These are phyloP conservation scores for Limnephilus lunatus DNA, from an alignment of 2,888 invertebrate species.

Conservation along the genomic window DNA sequence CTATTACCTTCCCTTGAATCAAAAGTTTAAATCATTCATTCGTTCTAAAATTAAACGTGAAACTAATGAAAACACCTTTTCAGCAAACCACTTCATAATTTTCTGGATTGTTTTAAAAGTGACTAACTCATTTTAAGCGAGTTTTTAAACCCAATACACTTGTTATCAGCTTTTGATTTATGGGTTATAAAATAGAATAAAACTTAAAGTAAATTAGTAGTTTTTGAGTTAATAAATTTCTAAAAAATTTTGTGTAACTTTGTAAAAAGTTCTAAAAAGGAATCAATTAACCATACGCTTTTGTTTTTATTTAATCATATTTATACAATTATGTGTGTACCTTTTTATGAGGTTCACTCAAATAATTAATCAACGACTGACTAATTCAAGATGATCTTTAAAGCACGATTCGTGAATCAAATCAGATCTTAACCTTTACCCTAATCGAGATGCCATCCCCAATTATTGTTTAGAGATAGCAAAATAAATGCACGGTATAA, in stretches of 20 bases:
- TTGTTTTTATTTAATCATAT: not conserved
- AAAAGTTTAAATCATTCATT: not conserved
- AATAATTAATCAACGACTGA: not conserved
- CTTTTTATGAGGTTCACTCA: not conserved
- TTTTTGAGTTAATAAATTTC: not conserved
- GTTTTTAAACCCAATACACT: not conserved
- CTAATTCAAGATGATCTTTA: constrained; percentile 39
- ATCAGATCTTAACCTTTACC: constrained; percentile 49
- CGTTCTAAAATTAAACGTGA: not conserved
- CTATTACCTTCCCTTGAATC: not conserved
- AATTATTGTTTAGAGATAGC: not conserved
- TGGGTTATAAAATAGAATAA: not conserved
- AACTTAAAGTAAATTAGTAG: not conserved
- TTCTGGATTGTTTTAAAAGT: not conserved
- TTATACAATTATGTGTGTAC: not conserved
- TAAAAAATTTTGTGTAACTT: not conserved
- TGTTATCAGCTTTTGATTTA: not conserved
- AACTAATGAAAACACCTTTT: not conserved
- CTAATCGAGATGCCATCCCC: not conserved
- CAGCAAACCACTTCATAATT: not conserved
- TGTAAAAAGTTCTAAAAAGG: not conserved
- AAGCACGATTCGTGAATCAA: constrained; percentile 48
- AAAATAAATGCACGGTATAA: not conserved
- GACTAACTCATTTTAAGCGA: not conserved
- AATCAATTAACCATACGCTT: not conserved